phyloP scores from a whole-genome alignment of 1,140 invertebrate species.

The Oncopodura yosiiana region DNA sequence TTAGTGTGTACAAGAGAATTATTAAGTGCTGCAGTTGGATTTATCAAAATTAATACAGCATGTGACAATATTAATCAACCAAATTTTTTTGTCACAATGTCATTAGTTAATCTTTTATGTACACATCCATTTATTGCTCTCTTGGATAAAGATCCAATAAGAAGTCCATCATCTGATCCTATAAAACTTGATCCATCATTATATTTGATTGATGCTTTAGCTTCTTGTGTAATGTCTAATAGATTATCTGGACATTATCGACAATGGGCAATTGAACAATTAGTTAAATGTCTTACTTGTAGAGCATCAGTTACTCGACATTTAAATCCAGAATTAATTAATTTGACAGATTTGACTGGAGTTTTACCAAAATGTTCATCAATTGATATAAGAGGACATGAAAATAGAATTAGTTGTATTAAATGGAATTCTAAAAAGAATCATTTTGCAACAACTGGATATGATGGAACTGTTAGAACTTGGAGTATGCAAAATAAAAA shows the following conservation, averaged over 20 bases:
- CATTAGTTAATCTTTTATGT: slow-evolving; percentile 49
- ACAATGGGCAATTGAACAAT: slow-evolving; percentile 53
- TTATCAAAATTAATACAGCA: slow-evolving; percentile 28
- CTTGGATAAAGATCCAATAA: slow-evolving; percentile 37
- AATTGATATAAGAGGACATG: slow-evolving; percentile 47
- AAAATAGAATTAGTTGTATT: slow-evolving; percentile 45
- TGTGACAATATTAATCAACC: slow-evolving; percentile 29
- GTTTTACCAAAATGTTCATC: slow-evolving; percentile 42
- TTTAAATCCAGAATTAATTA: slow-evolving; percentile 34
- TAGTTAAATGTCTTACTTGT: slow-evolving; percentile 40
- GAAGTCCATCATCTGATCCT: slow-evolving; percentile 26
- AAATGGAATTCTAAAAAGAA: slow-evolving; percentile 42
- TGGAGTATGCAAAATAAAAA: slow-evolving; percentile 46
- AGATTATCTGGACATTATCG: slow-evolving; percentile 43
- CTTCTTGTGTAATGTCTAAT: slow-evolving; percentile 51
- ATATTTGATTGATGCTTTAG: slow-evolving; percentile 52
- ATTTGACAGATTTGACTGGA: slow-evolving; percentile 44
- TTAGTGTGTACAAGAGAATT: slow-evolving; percentile 56
- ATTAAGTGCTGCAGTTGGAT: slow-evolving; percentile 44
- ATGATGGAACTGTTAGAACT: slow-evolving; percentile 55
- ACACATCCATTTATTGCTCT: slow-evolving; percentile 37
- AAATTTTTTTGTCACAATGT: slow-evolving; percentile 52
- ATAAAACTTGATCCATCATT: slow-evolving; percentile 41
- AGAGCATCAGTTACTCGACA: slow-evolving; percentile 37
- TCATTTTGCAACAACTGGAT: slow-evolving; percentile 50